These are phyloP conservation scores for Phainopepla nitens DNA, from an alignment of 2,113 vertebrate genomes.

Conservation along the genomic window DNA sequence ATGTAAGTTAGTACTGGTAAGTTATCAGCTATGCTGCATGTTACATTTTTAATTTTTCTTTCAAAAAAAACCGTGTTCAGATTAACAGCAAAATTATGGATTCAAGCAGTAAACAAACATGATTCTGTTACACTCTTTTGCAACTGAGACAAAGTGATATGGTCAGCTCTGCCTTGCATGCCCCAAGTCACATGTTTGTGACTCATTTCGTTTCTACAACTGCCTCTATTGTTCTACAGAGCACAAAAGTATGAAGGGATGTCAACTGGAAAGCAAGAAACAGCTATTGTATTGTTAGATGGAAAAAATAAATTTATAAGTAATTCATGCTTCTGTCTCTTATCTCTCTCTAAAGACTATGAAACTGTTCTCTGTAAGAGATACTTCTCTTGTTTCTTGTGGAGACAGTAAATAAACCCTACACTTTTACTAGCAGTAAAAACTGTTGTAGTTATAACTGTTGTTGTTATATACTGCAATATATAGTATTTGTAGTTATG, in stretches of 20 bases:
- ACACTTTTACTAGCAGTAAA: background rate
- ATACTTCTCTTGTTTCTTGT: background rate
- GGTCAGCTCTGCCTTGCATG: slow-evolving; percentile 16
- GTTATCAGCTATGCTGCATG: background rate
- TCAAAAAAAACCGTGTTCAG: background rate
- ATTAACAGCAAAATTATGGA: background rate
- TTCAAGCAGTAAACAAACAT: background rate
- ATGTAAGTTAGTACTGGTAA: background rate
- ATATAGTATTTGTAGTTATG: no score
- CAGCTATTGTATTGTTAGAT: slow-evolving; percentile 12
- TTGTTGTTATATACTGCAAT: no score
- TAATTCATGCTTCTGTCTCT: background rate
- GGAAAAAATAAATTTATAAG: background rate
- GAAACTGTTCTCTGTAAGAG: background rate
- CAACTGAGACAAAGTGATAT: background rate
- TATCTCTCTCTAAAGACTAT: background rate
- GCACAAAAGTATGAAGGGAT: background rate
- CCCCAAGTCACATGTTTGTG: slow-evolving; percentile 28
- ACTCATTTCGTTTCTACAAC: slow-evolving; percentile 42
- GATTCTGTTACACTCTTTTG: slow-evolving; percentile 5
- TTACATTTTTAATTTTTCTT: background rate
- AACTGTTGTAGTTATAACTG: no score
- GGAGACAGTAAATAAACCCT: background rate
- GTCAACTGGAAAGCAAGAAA: background rate
- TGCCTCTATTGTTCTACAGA: slow-evolving; percentile 19